phyloP scores from a whole-genome alignment of 2,888 invertebrate genomes.

The Thymelicus lineola region DNA sequence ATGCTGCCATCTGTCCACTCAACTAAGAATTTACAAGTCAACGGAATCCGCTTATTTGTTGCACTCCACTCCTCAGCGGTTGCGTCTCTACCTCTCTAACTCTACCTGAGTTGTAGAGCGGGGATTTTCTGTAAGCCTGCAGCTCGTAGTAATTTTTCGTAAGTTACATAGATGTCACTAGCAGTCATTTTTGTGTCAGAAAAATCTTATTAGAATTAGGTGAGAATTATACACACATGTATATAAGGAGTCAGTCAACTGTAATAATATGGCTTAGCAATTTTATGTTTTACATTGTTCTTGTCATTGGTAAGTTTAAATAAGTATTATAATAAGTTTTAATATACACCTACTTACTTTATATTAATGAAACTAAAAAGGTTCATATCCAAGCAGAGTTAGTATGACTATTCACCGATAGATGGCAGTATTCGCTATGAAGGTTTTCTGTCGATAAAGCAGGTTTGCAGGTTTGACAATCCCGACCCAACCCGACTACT shows the following conservation, averaged over 20 bases:
- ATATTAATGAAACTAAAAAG: background rate
- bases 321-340: no score
- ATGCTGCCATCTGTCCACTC: background rate
- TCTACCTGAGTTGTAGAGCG: no score
- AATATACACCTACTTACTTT: no score
- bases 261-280: no score
- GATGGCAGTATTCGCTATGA: constrained; percentile 56
- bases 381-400: constrained; percentile 4
- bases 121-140: no score
- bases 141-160: background rate
- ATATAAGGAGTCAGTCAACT: no score
- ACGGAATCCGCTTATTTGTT: no score
- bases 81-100: no score
- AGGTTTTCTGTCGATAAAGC: constrained; percentile 50
- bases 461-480: constrained; percentile 47
- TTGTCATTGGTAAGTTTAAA: no score
- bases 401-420: constrained; percentile 54
- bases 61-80: no score
- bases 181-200: background rate
- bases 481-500: constrained; percentile 20
- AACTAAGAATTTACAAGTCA: background rate
- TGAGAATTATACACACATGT: background rate
- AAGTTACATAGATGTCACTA: constrained; percentile 20
- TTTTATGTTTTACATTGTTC: no score
- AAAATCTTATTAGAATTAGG: constrained; percentile 18